Evolutionary conservation across 2,797 vertebrate genomes (phyloP).

Genomic region (Platalea minor): DNA sequence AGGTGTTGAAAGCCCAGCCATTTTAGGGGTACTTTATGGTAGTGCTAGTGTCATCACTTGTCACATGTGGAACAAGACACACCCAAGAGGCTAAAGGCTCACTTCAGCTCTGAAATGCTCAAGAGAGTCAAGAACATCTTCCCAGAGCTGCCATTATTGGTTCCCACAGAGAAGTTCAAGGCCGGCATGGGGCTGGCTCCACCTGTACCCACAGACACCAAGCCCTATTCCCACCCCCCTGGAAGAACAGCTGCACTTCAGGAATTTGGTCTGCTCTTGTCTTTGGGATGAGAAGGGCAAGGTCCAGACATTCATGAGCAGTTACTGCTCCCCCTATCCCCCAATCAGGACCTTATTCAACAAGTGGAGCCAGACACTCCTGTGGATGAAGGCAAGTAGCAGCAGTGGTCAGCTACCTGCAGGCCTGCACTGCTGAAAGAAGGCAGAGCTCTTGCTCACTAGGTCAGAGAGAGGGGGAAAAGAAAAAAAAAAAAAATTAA

Average conservation of each 20-base stretch:
- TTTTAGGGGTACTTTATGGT: not conserved
- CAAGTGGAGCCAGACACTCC: not conserved
- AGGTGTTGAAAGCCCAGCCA: not conserved
- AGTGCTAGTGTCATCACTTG: not conserved
- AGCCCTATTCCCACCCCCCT: not conserved
- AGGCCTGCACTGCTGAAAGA: not conserved
- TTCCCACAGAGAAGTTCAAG: not conserved
- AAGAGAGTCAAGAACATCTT: not conserved
- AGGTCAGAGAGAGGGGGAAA: not conserved
- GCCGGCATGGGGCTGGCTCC: not conserved
- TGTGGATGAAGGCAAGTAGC: not conserved
- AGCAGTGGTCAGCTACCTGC: not conserved
- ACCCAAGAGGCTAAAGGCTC: not conserved
- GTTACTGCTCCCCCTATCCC: not conserved
- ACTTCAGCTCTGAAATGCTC: not conserved
- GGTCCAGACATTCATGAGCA: not conserved
- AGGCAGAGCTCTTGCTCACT: not conserved
- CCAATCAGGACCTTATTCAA: not conserved
- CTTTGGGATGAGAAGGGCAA: not conserved
- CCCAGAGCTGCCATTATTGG: not conserved
- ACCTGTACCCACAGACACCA: not conserved
- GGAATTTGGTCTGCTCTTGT: not conserved
- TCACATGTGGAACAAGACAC: not conserved
- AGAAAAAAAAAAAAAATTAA: not conserved
- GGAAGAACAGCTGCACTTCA: not conserved